Evolutionary conservation across 2,888 invertebrate species (phyloP), one percentile per base, ranked within the genome.

Genomic region (Ferdinandea cuprea): DNA sequence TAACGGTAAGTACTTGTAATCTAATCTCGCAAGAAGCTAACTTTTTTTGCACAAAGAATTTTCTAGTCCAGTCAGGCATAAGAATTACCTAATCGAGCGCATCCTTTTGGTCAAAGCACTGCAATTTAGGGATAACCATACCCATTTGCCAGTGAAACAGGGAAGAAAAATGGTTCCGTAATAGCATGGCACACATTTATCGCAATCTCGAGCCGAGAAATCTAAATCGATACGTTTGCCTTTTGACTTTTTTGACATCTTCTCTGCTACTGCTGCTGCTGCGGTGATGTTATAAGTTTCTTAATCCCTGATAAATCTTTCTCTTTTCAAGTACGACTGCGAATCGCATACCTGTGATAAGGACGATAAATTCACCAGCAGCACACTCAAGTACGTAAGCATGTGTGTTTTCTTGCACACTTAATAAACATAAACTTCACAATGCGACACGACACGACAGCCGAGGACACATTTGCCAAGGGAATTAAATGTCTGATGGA

Each of bases 51-150:
- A n/a, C n/a, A 61, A 80, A 25, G 42, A 74, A 80, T 80, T 80
- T 80, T 63, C 63, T 46, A 42, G 56, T 59, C 69, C 6, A 69
- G 48, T 65, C 80, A 80, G 30, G 69, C 74, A 80, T 80, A 69
- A 63, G 50, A 74, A 80, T 80, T 74, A 74, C 63, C 80, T 74
- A 80, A 80, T 80, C 74, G 80, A 80, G 80, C 80, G 74, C 80
- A 74, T 80, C 80, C 63, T 74, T 50, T 68, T 80, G 80, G 80
- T 80, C 80, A 80, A 69, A 80, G 80, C 44, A 80, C 44, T 80
- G 80, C 80, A 80, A 74, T 80, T 63, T 58, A 73, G 28, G 74
- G 74, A 80, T 69, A 80, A 63, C 61, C 68, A 3, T 13, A 63
- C 48, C 58, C 54, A 69, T 63, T 74, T 74, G 48, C 56, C 56